phyloP scores from a whole-genome alignment of 2,888 invertebrate genomes.

The Drosophila austrosaltans region DNA sequence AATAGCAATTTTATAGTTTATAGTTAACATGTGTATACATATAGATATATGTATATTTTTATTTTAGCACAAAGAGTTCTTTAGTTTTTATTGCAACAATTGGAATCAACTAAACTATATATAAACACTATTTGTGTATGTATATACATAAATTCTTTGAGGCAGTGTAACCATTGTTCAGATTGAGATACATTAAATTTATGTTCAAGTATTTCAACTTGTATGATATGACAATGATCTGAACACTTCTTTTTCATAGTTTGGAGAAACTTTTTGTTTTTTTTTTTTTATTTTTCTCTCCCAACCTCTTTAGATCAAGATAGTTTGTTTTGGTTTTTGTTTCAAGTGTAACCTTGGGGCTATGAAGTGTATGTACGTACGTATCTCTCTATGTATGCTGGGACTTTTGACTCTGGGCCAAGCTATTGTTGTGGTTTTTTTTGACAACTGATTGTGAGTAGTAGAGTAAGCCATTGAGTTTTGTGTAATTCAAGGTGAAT shows the following conservation, averaged over 20 bases:
- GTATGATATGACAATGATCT: neutral
- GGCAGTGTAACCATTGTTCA: neutral
- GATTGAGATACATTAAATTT: neutral
- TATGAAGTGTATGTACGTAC: neutral
- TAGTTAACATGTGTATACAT: no score
- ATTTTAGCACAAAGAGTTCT: no score
- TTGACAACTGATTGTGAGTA: conserved; percentile 28
- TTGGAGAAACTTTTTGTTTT: neutral
- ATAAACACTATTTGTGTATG: neutral
- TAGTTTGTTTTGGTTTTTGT: conserved; percentile 9
- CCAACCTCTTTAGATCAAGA: conserved; percentile 11
- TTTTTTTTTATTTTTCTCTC: neutral
- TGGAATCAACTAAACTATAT: no score
- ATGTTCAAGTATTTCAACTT: neutral
- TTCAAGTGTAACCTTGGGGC: conserved; percentile 10
- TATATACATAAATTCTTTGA: no score
- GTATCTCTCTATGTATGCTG: conserved; percentile 15
- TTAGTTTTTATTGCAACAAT: no score
- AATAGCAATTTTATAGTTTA: no score
- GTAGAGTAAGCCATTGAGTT: conserved; percentile 13
- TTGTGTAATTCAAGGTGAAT: conserved; percentile 13
- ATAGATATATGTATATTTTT: no score
- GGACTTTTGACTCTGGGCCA: conserved; percentile 10
- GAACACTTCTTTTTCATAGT: neutral
- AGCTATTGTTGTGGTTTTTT: conserved; percentile 36